Evolutionary conservation across 2,797 vertebrate genomes (phyloP), one percentile per base, ranked within the genome.

Genomic region (Sebastes kiyomatsui): DNA sequence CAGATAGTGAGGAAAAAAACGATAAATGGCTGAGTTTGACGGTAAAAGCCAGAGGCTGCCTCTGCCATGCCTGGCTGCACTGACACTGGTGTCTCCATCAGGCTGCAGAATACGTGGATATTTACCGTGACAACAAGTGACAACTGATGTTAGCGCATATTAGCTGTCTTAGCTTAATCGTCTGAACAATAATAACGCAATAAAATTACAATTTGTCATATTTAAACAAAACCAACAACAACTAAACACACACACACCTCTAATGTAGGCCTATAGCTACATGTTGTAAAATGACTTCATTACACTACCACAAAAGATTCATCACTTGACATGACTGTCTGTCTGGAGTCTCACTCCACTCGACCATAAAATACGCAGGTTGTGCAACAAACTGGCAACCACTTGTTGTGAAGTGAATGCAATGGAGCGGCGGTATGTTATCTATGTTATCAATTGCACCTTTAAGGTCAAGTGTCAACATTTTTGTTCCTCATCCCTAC

Each of bases 381-480:
- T n/a, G 18, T 52, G 18, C 46, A 52, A 52, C 18, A n/a, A 52
- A 52, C 46, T 49, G 46, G 46, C 46, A 49, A 49, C 18, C 46
- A 52, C 46, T 52, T n/a, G 46, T 49, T 49, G 18, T 52, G 18
- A 52, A 52, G 46, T 52, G 46, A 52, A 52, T 52, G 46, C 7
- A 52, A 52, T 0, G 46, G 46, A 52, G 0, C 46, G 7, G 46
- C 8, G 4, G 46, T 4, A 52, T n/a, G 46, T 4, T n/a, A 52
- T n/a, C 8, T 20, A 52, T 9, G 46, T n/a, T 52, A n/a, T n/a
- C 46, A n/a, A n/a, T 49, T 0, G 7, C 42, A 49, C 7, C 7
- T n/a, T 73, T 52, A 67, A 62, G 77, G 89, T 90, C 70, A 86
- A 78, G 71, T 70, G 72, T 90, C 58, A 87, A 77, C 77, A 74